Evolutionary conservation across 1,140 invertebrate species (phyloP).

Genomic region (Megalonaias nervosa): DNA sequence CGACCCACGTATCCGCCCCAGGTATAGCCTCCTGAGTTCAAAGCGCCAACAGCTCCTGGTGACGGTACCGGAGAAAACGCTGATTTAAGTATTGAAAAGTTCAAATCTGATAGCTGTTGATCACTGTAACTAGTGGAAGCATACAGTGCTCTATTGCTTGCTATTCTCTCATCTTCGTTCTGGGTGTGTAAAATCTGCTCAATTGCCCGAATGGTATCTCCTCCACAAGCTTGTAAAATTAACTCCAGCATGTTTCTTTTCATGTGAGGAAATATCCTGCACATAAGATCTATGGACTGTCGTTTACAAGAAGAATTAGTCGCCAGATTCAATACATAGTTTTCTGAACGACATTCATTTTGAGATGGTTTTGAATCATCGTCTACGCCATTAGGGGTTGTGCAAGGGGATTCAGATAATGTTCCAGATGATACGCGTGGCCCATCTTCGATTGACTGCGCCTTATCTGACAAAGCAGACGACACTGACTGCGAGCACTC

Average conservation of each 20-base stretch:
- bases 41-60: conserved; percentile 20
- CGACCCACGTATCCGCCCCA: conserved; percentile 21
- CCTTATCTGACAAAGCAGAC: conserved; percentile 18
- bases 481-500: conserved; percentile 28
- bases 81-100: conserved; percentile 27
- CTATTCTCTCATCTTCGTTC: conserved; percentile 29
- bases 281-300: conserved; percentile 80
- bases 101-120: too few relatives aligned
- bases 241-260: conserved; percentile 87
- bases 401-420: too few relatives aligned
- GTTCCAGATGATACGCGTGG: too few relatives aligned
- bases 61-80: conserved; percentile 32
- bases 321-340: conserved; percentile 28
- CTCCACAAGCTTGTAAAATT: conserved; percentile 81
- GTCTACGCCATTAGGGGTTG: conserved; percentile 5
- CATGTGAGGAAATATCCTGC: conserved; percentile 88
- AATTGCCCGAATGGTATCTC: conserved; percentile 92
- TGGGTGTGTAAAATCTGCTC: conserved; percentile 76
- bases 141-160: not conserved
- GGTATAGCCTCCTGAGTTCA: conserved; percentile 26
- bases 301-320: conserved; percentile 2
- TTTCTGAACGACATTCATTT: conserved; percentile 30
- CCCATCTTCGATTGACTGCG: conserved; percentile 3
- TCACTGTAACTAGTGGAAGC: too few relatives aligned
- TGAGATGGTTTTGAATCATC: conserved; percentile 2